Percentiles rank a stretch among this genome's conserved stretches.
Evolutionary conservation across 2,888 invertebrate species (phyloP).

Genomic region (Lissonota sp.): DNA sequence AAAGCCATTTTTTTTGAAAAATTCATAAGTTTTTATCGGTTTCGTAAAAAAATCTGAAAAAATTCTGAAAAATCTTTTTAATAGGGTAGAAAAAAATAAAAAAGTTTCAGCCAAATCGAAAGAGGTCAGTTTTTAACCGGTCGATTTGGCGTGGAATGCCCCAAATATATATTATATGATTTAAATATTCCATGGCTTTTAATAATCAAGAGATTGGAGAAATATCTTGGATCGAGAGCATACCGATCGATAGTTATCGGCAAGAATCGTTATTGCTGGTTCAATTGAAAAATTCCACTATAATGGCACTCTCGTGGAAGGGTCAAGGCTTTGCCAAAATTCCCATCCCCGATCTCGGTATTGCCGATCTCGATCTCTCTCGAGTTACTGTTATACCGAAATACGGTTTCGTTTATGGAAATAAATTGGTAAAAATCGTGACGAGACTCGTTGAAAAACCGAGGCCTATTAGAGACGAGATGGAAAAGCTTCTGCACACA

Average conservation of each 20-base stretch:
- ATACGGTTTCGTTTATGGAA: slow-evolving; percentile 73
- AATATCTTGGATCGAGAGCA: slow-evolving; percentile 69
- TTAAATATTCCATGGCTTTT: too few species aligned
- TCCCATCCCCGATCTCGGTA: slow-evolving; percentile 62
- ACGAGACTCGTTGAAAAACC: slow-evolving; percentile 73
- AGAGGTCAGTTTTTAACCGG: too few species aligned
- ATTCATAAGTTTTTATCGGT: too few species aligned
- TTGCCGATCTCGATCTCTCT: slow-evolving; percentile 72
- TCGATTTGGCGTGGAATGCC: too few species aligned
- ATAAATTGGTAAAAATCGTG: slow-evolving; percentile 73
- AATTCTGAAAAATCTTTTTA: too few species aligned
- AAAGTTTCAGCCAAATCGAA: too few species aligned
- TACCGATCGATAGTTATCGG: slow-evolving; percentile 82
- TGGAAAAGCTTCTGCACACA: slow-evolving; percentile 74
- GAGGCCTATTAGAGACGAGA: slow-evolving; percentile 76
- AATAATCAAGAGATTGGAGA: slow-evolving; percentile 70
- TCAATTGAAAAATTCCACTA: slow-evolving; percentile 77
- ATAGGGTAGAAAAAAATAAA: too few species aligned
- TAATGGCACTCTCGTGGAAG: slow-evolving; percentile 74
- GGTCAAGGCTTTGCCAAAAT: slow-evolving; percentile 69
- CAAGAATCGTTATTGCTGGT: slow-evolving; percentile 83
- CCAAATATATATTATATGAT: too few species aligned
- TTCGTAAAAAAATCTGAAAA: too few species aligned
- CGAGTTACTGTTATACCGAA: slow-evolving; percentile 71
- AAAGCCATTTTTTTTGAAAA: too few species aligned